phyloP scores from a whole-genome alignment of 2,113 vertebrate species.

The Oreochromis niloticus region DNA sequence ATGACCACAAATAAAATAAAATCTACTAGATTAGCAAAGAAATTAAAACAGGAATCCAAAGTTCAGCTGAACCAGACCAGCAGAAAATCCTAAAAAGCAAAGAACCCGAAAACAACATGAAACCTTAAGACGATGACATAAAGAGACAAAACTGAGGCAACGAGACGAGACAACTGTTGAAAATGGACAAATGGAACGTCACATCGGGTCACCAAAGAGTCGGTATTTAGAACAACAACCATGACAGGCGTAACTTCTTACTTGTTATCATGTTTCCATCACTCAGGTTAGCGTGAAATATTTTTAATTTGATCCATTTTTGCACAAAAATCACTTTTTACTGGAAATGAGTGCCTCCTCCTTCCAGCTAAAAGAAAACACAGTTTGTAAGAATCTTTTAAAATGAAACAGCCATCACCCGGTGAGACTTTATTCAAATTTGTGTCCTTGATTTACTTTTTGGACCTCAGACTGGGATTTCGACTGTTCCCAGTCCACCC shows the following conservation, averaged over 20 bases:
- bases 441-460: neutral
- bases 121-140: neutral
- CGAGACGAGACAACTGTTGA: neutral
- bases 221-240: neutral
- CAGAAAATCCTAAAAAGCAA: neutral
- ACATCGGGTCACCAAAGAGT: accelerated
- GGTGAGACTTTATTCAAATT: neutral
- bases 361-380: neutral
- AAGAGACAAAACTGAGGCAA: neutral
- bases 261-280: neutral
- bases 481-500: neutral
- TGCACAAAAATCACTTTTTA: neutral
- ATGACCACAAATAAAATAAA: neutral
- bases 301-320: neutral
- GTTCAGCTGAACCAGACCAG: no score
- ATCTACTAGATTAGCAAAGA: neutral
- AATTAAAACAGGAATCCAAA: neutral
- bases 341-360: neutral
- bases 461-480: neutral
- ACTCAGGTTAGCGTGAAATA: neutral
- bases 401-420: neutral
- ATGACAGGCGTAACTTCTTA: accelerated
- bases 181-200: neutral
- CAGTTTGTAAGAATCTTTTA: neutral
- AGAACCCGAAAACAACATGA: accelerated